Evolutionary conservation across 2,888 invertebrate species (phyloP).

Genomic region (Isoperla grammatica): DNA sequence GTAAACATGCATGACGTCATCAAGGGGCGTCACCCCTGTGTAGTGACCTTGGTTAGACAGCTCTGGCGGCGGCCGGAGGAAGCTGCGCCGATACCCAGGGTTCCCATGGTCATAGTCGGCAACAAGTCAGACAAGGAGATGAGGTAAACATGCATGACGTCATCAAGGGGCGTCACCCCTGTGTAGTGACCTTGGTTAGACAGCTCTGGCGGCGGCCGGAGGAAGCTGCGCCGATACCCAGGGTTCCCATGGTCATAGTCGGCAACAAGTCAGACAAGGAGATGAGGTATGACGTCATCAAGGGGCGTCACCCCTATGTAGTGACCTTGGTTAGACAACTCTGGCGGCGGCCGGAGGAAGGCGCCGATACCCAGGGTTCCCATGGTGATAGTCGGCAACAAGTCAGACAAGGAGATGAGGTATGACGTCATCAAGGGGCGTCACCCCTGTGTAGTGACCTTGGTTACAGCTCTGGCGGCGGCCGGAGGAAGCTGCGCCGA

Average conservation of each 20-base stretch:
- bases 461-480: constrained; percentile 44
- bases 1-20: too few species aligned
- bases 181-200: too few species aligned
- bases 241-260: constrained; percentile 81
- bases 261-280: constrained; percentile 85
- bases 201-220: constrained; percentile 46
- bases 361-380: constrained; percentile 59
- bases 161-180: too few species aligned
- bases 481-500: constrained; percentile 54
- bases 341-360: constrained; percentile 50
- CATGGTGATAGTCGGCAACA: constrained; percentile 84
- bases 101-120: constrained; percentile 82
- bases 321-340: too few species aligned
- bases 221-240: constrained; percentile 49
- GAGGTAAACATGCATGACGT: too few species aligned
- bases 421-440: too few species aligned
- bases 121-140: constrained; percentile 81
- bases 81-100: constrained; percentile 52
- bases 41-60: too few species aligned
- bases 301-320: too few species aligned
- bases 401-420: constrained; percentile 77
- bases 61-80: constrained; percentile 48
- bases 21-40: too few species aligned
- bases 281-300: too few species aligned
- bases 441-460: too few species aligned